A percentile compares a stretch with the other conserved stretches of the same genome.
These are phyloP conservation scores for Pelmatolapia mariae DNA, from an alignment of 2,113 vertebrate species.

Conservation along the genomic window DNA sequence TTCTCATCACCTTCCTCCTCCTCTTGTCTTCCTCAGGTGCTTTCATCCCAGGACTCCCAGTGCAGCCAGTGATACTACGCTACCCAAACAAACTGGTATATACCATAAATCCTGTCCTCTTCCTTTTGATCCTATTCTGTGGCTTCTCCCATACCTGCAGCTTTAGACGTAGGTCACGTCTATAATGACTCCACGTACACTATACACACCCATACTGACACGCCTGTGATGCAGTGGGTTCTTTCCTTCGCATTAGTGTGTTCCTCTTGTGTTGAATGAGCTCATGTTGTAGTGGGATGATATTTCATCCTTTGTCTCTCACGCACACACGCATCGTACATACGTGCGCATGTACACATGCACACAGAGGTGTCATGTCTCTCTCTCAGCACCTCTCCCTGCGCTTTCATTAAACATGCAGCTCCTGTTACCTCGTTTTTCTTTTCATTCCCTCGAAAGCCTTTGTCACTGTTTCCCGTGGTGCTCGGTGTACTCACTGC, in stretches of 20 bases:
- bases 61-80: conserved; percentile 90
- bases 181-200: not conserved
- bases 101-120: not conserved
- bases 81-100: conserved; percentile 91
- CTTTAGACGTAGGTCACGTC: not conserved
- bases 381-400: conserved; percentile 11
- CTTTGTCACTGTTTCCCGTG: not conserved
- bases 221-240: conserved; percentile 18
- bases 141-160: not conserved
- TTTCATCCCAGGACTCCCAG: conserved; percentile 91
- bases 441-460: conserved; percentile 15
- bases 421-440: conserved; percentile 11
- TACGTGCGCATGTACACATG: not conserved
- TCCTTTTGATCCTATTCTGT: not conserved
- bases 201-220: not conserved
- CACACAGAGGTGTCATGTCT: conserved; percentile 30
- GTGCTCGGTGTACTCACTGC: not conserved
- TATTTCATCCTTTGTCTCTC: conserved; percentile 52
- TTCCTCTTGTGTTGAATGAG: conserved; percentile 37
- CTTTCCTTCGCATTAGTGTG: not conserved
- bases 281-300: conserved; percentile 51
- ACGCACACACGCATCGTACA: not conserved
- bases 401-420: conserved; percentile 30
- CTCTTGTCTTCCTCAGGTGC: conserved; percentile 74
- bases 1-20: not conserved